Conservation (phyloP, 2,113 vertebrate genomes). For the Brachyistius frenatus region DNA sequence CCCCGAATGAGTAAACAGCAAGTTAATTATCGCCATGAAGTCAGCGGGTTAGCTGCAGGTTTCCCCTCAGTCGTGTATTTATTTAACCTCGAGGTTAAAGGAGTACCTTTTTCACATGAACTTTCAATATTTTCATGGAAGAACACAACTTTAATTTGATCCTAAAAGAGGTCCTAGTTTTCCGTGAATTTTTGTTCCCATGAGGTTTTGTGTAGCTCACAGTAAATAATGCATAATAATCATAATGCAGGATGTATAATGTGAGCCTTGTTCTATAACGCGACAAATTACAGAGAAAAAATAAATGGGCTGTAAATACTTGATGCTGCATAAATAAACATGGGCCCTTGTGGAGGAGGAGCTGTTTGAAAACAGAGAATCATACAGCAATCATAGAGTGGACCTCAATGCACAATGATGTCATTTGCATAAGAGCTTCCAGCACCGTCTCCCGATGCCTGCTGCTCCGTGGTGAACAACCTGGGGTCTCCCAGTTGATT, state of each 20-base stretch:
- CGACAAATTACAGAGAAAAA: too few relatives aligned
- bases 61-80: too few relatives aligned
- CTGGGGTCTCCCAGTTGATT: constrained; percentile 53
- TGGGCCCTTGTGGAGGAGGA: neutral
- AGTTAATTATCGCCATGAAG: too few relatives aligned
- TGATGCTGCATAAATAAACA: constrained; percentile 29
- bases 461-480: constrained; percentile 24
- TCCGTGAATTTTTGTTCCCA: too few relatives aligned
- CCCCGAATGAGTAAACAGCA: too few relatives aligned
- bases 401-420: constrained; percentile 18
- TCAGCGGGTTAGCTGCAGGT: too few relatives aligned
- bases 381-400: constrained; percentile 37
- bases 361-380: constrained; percentile 24
- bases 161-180: too few relatives aligned
- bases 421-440: constrained; percentile 48
- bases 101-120: too few relatives aligned
- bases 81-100: too few relatives aligned
- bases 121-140: too few relatives aligned
- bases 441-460: constrained; percentile 9
- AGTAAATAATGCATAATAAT: neutral
- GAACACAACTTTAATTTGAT: too few relatives aligned
- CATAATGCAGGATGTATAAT: neutral
- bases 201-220: too few relatives aligned
- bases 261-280: neutral
- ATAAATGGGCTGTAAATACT: neutral